phyloP scores from a whole-genome alignment of 2,797 vertebrate species.

The Gymnocypris eckloni region DNA sequence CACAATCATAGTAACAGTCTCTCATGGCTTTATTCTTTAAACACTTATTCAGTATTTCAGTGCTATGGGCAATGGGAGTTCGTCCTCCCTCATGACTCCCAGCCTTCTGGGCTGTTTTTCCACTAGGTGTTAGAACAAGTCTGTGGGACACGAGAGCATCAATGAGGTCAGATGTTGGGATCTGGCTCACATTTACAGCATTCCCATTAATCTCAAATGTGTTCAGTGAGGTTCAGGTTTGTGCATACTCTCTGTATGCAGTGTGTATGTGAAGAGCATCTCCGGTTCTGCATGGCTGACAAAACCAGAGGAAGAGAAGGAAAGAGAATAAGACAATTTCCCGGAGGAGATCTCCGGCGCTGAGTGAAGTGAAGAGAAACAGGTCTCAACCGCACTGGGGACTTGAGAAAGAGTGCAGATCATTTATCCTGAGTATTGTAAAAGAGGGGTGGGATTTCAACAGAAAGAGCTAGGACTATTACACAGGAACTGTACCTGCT shows the following conservation, averaged over 20 bases:
- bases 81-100: not conserved
- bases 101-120: not conserved
- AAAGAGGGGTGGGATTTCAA: conserved; percentile 8
- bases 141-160: not conserved
- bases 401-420: conserved; percentile 23
- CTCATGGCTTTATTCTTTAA: not conserved
- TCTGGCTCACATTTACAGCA: not conserved
- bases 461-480: not conserved
- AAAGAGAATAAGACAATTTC: conserved; percentile 38
- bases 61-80: not conserved
- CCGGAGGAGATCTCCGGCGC: not conserved
- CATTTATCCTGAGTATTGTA: conserved; percentile 27
- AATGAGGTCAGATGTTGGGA: not conserved
- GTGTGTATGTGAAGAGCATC: conserved; percentile 39
- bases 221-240: not conserved
- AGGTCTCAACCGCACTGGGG: conserved; percentile 22
- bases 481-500: not conserved
- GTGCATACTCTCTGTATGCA: not conserved
- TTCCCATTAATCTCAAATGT: not conserved
- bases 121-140: not conserved
- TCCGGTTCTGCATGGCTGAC: conserved; percentile 35
- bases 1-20: not conserved
- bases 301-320: conserved; percentile 21
- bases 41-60: not conserved
- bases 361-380: conserved; percentile 31